phyloP scores from a whole-genome alignment of 2,888 invertebrate species.

The Mimas tiliae region DNA sequence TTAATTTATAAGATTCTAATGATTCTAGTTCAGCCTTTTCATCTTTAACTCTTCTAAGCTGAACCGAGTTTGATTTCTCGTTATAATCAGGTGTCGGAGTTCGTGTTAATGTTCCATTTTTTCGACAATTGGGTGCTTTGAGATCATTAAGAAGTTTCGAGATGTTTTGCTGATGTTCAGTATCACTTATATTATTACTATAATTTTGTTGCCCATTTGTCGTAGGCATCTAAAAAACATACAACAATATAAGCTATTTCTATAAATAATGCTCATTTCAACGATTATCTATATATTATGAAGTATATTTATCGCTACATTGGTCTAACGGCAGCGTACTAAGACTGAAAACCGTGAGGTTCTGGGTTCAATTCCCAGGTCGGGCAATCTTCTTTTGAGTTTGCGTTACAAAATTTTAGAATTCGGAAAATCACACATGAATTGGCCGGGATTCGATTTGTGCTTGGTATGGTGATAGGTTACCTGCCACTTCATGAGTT shows the following conservation, averaged over 20 bases:
- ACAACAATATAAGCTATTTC: neutral
- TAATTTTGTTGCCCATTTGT: constrained; percentile 68
- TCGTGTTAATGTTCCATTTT: constrained; percentile 65
- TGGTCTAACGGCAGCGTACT: too few relatives aligned
- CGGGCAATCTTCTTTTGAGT: too few relatives aligned
- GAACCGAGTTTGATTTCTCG: constrained; percentile 55
- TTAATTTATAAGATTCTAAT: constrained; percentile 89
- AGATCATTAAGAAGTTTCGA: constrained; percentile 46
- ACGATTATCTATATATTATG: too few relatives aligned
- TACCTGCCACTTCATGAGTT: too few relatives aligned
- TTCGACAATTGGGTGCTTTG: constrained; percentile 60
- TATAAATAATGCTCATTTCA: too few relatives aligned
- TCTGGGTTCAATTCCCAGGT: too few relatives aligned
- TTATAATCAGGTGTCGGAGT: constrained; percentile 76
- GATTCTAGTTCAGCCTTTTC: constrained; percentile 90
- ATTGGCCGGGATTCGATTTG: too few relatives aligned
- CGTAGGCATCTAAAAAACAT: constrained; percentile 67
- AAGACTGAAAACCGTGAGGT: too few relatives aligned
- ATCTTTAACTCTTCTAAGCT: constrained; percentile 62
- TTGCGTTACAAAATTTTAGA: too few relatives aligned
- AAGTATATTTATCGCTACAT: too few relatives aligned
- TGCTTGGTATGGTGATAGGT: too few relatives aligned
- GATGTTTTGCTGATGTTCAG: constrained; percentile 38
- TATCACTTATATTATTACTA: constrained; percentile 51
- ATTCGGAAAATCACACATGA: too few relatives aligned